These are phyloP conservation scores for Pangasius sanitwongsei DNA, from an alignment of 2,797 vertebrate genomes.

Conservation along the genomic window DNA sequence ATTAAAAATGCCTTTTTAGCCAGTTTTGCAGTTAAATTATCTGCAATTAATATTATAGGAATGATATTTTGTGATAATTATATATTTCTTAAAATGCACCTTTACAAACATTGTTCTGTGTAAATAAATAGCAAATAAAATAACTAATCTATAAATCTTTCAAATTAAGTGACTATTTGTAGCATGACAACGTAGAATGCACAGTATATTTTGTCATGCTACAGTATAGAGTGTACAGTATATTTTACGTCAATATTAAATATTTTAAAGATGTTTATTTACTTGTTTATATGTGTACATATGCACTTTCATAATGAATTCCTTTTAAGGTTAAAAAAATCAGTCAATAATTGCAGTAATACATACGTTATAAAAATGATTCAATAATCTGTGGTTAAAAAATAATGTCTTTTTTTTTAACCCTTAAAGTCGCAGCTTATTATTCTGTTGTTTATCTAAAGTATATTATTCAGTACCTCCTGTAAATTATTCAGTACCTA, in stretches of 20 bases:
- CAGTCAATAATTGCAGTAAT: background rate
- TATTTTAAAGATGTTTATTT: background rate
- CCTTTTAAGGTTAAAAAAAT: background rate
- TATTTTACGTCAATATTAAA: background rate
- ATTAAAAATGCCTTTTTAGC: background rate
- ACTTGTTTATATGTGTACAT: background rate
- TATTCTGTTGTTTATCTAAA: background rate
- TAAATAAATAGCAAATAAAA: background rate
- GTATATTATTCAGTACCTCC: background rate
- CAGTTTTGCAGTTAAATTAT: background rate
- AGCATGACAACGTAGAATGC: background rate
- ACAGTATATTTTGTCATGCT: background rate
- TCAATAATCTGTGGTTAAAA: background rate
- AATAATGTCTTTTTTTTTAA: background rate
- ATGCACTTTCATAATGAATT: background rate
- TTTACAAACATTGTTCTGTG: background rate
- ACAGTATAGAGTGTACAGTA: background rate
- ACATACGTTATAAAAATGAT: background rate
- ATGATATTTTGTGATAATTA: conserved; percentile 1
- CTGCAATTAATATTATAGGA: background rate
- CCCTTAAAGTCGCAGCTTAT: background rate
- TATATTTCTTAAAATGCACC: background rate
- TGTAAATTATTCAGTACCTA: background rate
- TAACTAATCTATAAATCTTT: background rate
- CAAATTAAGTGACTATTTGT: background rate